These are phyloP conservation scores for Phainopepla nitens DNA, from an alignment of 2,113 vertebrate species.

Conservation along the genomic window DNA sequence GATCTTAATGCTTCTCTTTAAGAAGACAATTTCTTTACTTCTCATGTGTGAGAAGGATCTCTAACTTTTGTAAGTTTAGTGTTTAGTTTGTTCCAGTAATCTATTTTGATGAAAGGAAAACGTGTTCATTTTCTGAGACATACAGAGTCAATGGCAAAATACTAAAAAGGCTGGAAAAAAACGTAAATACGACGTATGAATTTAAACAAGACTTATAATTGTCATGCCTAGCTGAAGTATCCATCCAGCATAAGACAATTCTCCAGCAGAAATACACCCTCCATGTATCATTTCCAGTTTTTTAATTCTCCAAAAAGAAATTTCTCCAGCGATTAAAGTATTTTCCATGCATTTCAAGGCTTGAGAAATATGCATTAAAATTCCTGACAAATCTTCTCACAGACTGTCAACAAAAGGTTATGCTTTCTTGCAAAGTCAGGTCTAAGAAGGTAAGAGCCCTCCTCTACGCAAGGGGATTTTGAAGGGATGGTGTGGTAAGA, in stretches of 20 bases:
- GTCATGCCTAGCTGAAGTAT: not conserved
- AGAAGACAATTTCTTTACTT: not conserved
- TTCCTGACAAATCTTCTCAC: not conserved
- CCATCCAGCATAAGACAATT: not conserved
- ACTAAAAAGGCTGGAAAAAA: not conserved
- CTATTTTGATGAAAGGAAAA: not conserved
- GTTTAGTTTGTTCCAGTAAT: not conserved
- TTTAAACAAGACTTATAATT: not conserved
- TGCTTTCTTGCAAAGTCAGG: not conserved
- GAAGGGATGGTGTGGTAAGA: not conserved
- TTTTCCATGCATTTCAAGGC: not conserved
- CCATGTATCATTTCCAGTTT: not conserved
- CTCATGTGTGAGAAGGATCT: not conserved
- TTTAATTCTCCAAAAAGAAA: not conserved
- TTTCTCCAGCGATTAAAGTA: not conserved
- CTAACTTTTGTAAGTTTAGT: not conserved
- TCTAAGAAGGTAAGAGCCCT: not conserved
- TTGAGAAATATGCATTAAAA: not conserved
- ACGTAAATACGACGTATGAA: not conserved
- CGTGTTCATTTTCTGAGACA: not conserved
- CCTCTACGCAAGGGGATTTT: not conserved
- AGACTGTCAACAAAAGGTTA: not conserved
- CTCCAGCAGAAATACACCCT: not conserved
- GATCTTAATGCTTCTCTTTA: not conserved
- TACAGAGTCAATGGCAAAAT: not conserved